Conservation (phyloP, 2,113 vertebrate species). For the Empidonax traillii region DNA sequence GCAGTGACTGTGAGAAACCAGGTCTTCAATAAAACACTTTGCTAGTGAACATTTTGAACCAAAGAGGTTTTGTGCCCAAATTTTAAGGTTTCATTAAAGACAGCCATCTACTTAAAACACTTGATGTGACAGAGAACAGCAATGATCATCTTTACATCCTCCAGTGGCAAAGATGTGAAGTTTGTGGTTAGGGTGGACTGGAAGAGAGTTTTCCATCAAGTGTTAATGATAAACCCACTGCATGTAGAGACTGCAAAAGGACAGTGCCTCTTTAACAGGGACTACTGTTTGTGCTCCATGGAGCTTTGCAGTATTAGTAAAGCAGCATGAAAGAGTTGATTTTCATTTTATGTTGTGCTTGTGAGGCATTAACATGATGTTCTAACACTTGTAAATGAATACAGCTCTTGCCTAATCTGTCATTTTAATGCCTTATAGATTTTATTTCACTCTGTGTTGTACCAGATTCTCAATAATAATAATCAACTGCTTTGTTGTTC, state of each 20-base stretch:
- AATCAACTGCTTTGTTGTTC: constrained; percentile 96
- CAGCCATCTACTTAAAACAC: background rate
- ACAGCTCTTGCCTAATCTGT: constrained; percentile 95
- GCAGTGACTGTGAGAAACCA: background rate
- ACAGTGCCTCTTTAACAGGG: constrained; percentile 69
- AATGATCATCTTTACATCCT: constrained; percentile 20
- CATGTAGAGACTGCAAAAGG: constrained; percentile 62
- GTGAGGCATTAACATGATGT: constrained; percentile 95
- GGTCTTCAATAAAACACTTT: background rate
- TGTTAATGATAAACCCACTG: constrained; percentile 51
- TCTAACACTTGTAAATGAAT: constrained; percentile 99
- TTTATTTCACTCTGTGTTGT: constrained; percentile 95
- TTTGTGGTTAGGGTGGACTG: background rate
- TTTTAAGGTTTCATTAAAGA: background rate
- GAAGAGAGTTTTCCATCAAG: constrained; percentile 38
- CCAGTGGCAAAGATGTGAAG: background rate
- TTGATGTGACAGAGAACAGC: background rate
- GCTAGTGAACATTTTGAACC: background rate
- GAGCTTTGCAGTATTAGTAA: constrained; percentile 76
- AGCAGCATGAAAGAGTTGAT: constrained; percentile 87
- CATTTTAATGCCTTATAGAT: constrained; percentile 99
- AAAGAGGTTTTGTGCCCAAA: background rate
- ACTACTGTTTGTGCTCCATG: constrained; percentile 66
- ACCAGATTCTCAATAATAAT: constrained; percentile 99
- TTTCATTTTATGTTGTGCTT: constrained; percentile 94